Conservation (phyloP, 2,888 invertebrate genomes). For the Drosophila diplacantha region DNA sequence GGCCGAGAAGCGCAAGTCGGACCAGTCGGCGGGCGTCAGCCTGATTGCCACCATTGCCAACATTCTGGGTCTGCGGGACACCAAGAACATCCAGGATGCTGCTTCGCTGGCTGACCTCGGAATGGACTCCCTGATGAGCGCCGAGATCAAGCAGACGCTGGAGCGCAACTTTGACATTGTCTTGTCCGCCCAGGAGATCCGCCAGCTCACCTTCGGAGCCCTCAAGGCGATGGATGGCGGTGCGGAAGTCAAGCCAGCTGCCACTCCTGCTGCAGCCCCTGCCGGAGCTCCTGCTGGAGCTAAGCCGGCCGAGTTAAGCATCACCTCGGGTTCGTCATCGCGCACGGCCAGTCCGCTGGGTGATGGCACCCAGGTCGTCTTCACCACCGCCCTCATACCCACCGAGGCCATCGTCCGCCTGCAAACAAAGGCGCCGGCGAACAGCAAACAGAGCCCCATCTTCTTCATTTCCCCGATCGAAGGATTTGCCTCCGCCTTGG, state of each 20-base stretch:
- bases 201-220: conserved; percentile 87
- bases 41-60: conserved; percentile 90
- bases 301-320: conserved; percentile 1
- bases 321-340: conserved; percentile 43
- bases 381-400: conserved; percentile 85
- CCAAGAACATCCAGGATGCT: conserved; percentile 85
- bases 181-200: conserved; percentile 93
- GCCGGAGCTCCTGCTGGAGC: conserved; percentile 10
- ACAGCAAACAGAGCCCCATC: conserved; percentile 79
- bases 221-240: conserved; percentile 80
- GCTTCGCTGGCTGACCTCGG: conserved; percentile 95
- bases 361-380: conserved; percentile 80
- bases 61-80: conserved; percentile 93
- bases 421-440: conserved; percentile 78
- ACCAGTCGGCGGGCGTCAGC: conserved; percentile 80
- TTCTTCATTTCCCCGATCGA: conserved; percentile 92
- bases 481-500: conserved; percentile 87
- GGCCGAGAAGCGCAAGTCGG: conserved; percentile 87
- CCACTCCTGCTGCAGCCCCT: not conserved
- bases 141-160: conserved; percentile 97
- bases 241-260: conserved; percentile 54
- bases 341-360: conserved; percentile 75
- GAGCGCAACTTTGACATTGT: conserved; percentile 95
- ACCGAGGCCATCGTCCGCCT: conserved; percentile 84
- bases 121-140: conserved; percentile 99